phyloP scores from a whole-genome alignment of 2,113 vertebrate species.

The Ovis canadensis region DNA sequence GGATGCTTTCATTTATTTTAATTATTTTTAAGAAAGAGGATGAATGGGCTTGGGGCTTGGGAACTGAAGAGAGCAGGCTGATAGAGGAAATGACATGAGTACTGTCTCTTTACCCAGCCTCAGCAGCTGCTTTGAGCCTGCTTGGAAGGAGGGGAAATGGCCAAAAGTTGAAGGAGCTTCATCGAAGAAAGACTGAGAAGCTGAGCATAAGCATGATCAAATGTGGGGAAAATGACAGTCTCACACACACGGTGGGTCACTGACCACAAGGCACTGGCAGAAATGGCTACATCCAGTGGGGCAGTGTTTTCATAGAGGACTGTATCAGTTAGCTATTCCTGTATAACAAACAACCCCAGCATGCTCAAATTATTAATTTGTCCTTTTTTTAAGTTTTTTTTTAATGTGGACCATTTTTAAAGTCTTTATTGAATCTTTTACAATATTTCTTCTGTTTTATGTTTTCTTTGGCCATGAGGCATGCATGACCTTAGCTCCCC shows the following conservation, averaged over 20 bases:
- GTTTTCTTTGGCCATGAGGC: neutral
- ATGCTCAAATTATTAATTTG: neutral
- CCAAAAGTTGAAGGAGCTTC: neutral
- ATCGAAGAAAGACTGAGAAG: neutral
- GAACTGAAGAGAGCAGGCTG: neutral
- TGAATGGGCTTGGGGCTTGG: neutral
- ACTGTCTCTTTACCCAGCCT: neutral
- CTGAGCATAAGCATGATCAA: neutral
- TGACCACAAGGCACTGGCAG: neutral
- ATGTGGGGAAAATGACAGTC: neutral
- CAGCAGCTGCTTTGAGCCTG: neutral
- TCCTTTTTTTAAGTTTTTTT: neutral
- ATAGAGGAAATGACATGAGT: neutral
- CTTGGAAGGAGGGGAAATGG: neutral
- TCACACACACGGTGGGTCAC: neutral
- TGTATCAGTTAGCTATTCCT: neutral
- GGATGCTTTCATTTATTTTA: neutral
- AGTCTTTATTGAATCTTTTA: neutral
- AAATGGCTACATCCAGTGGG: neutral
- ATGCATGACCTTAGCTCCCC: neutral
- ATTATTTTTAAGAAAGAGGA: conserved; percentile 5
- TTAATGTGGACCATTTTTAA: neutral
- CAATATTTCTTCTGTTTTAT: neutral
- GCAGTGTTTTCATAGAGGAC: neutral
- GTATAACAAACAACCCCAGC: neutral